Conservation (phyloP, 1,140 invertebrate genomes). For the Calephelis nemesis region DNA sequence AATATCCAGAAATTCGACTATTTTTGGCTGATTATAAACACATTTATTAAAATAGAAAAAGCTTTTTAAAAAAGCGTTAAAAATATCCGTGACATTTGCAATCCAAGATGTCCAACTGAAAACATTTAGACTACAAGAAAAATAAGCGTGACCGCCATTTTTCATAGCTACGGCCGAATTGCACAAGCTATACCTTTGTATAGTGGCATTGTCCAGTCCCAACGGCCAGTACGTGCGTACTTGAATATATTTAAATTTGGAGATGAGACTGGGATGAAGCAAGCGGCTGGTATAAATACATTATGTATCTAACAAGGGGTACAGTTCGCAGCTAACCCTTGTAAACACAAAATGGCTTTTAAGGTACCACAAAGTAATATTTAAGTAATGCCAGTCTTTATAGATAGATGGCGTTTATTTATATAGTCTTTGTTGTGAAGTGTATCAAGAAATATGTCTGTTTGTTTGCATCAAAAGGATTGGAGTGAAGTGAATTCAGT, state of each 20-base stretch:
- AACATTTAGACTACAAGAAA: constrained; percentile 50
- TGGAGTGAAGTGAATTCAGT: constrained; percentile 44
- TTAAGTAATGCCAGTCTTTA: no score
- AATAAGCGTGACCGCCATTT: constrained; percentile 61
- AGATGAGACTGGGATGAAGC: constrained; percentile 71
- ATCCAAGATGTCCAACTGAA: constrained; percentile 19
- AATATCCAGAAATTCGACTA: no score
- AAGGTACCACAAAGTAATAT: constrained; percentile 48
- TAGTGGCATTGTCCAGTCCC: constrained; percentile 70
- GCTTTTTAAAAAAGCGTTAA: background rate
- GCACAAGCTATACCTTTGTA: constrained; percentile 68
- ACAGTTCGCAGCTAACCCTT: constrained; percentile 66
- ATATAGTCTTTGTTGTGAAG: constrained; percentile 46
- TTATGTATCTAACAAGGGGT: constrained; percentile 56
- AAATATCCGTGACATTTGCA: constrained; percentile 9
- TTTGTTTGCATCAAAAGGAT: no score
- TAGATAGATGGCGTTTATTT: background rate
- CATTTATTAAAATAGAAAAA: background rate
- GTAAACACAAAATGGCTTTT: constrained; percentile 65
- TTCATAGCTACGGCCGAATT: constrained; percentile 57
- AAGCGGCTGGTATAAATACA: constrained; percentile 69
- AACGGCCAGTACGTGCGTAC: constrained; percentile 72
- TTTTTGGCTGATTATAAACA: no score
- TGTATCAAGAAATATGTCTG: constrained; percentile 27
- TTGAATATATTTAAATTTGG: constrained; percentile 79